Base-by-base conservation (phyloP, 2,797 vertebrate species). In the Pitangus sulphuratus region DNA sequence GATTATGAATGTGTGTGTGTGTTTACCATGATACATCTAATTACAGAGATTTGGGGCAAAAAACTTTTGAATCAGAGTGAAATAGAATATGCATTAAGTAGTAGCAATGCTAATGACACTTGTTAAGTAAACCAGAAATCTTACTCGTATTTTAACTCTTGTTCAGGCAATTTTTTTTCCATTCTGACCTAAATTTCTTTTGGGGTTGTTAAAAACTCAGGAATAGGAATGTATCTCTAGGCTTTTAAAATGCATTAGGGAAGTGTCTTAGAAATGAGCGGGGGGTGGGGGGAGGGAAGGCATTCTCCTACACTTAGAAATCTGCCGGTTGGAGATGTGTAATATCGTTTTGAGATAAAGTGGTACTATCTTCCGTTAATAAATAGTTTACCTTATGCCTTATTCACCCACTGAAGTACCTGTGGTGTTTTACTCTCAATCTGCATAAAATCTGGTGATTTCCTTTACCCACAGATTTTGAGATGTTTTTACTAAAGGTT, bases 11-110 rank as follows among this genome's bases (percentile, higher is more conserved):
- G 40, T 85, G 40, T 85, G 40, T 40, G 12, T 12, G 1, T 72
- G 9, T 78, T 94, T 96, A 35, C 45, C 15, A 47, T 61, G 47
- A 86, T 93, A 62, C 10, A 35, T 90, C 84, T 91, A 93, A 76
- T 88, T 88, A 62, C 22, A 69, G 26, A 54, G 35, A 44, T 86
- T 39, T 72, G 10, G 31, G 44, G 37, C 6, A 79, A 51, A 84
- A 92, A 92, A 6, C 6, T 69, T 76, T 64, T 65, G 62, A 70
- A 22, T 54, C 31, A 48, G 18, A 62, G 19, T 74, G 31, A 69
- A 87, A 60, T 37, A 64, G 8, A 28, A n/a, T 22, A 44, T 61
- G 17, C 25, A 51, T 44, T 28, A 61, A 69, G 9, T 56, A 76
- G 28, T 44, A 91, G 44, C 22, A 83, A 30, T 65, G 60, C 78